These are phyloP conservation scores for Muntiacus reevesi DNA, from an alignment of 2,113 vertebrate species.

Conservation along the genomic window DNA sequence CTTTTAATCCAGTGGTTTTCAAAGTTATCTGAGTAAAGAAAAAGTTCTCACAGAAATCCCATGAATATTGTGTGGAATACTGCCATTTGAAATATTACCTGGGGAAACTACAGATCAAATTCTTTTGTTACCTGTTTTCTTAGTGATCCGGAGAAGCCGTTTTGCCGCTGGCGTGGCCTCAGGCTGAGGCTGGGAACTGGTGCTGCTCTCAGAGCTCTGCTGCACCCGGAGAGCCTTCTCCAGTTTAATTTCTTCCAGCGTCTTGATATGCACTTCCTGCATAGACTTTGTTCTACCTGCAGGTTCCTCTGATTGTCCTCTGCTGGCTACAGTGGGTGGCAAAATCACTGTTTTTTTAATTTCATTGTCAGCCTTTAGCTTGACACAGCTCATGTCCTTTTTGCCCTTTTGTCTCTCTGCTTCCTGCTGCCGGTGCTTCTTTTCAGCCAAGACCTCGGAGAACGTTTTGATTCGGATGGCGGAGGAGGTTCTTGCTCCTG, in stretches of 20 bases:
- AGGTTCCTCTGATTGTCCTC: constrained; percentile 58
- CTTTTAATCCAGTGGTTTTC: background rate
- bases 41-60: background rate
- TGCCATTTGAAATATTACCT: accelerated
- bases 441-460: constrained; percentile 84
- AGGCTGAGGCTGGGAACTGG: background rate
- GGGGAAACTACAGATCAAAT: background rate
- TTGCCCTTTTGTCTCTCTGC: constrained; percentile 76
- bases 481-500: constrained; percentile 56
- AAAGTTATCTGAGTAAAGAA: background rate
- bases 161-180: constrained; percentile 50
- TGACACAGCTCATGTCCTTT: constrained; percentile 53
- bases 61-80: background rate
- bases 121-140: constrained; percentile 76
- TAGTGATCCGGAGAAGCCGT: constrained; percentile 77
- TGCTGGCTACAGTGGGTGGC: background rate
- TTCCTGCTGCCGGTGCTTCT: constrained; percentile 81
- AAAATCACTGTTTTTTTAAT: constrained; percentile 38
- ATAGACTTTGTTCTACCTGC: constrained; percentile 19
- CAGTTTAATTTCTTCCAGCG: constrained; percentile 92
- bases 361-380: constrained; percentile 58
- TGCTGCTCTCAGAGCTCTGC: constrained; percentile 61
- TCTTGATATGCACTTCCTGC: constrained; percentile 88
- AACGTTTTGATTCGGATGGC: constrained; percentile 79
- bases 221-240: constrained; percentile 90